These are phyloP conservation scores for Conops quadrifasciatus DNA, from an alignment of 2,888 invertebrate genomes.

Conservation along the genomic window DNA sequence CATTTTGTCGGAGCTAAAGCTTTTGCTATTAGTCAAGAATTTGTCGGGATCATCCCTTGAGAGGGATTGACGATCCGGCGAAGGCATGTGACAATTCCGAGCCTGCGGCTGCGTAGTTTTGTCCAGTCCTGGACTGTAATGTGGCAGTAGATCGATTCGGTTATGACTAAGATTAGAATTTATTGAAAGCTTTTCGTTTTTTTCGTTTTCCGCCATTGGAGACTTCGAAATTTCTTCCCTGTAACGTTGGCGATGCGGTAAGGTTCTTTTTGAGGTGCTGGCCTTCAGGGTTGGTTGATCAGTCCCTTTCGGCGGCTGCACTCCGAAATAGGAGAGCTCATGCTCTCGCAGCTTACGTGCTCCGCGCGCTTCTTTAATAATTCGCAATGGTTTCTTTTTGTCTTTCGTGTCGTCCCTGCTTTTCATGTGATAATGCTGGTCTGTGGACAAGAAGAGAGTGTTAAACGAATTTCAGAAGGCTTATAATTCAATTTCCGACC, in stretches of 20 bases:
- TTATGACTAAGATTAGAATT: slow-evolving; percentile 61
- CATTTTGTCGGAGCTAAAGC: slow-evolving; percentile 3
- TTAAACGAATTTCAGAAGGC: not conserved
- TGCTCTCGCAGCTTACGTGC: slow-evolving; percentile 69
- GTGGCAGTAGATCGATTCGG: slow-evolving; percentile 59
- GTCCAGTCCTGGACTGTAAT: slow-evolving; percentile 58
- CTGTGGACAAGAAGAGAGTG: not conserved
- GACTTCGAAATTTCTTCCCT: not conserved
- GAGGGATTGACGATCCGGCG: slow-evolving; percentile 31
- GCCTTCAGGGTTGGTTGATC: slow-evolving; percentile 21
- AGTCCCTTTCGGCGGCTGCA: slow-evolving; percentile 46
- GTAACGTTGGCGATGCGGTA: slow-evolving; percentile 40
- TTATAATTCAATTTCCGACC: slow-evolving; percentile 38
- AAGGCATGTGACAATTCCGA: too few species aligned
- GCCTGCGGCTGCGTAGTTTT: slow-evolving; percentile 22
- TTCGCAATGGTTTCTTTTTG: slow-evolving; percentile 52
- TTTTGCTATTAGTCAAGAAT: not conserved
- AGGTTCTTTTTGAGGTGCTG: slow-evolving; percentile 39
- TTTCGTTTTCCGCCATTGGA: slow-evolving; percentile 6
- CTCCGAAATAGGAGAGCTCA: slow-evolving; percentile 71
- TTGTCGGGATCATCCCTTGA: not conserved
- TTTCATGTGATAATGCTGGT: not conserved
- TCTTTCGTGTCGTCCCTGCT: slow-evolving; percentile 36
- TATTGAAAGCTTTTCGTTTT: slow-evolving; percentile 43
- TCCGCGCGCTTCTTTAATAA: slow-evolving; percentile 62